These are phyloP conservation scores for Tupaia tana DNA, from an alignment of 2,113 vertebrate species.

Conservation along the genomic window DNA sequence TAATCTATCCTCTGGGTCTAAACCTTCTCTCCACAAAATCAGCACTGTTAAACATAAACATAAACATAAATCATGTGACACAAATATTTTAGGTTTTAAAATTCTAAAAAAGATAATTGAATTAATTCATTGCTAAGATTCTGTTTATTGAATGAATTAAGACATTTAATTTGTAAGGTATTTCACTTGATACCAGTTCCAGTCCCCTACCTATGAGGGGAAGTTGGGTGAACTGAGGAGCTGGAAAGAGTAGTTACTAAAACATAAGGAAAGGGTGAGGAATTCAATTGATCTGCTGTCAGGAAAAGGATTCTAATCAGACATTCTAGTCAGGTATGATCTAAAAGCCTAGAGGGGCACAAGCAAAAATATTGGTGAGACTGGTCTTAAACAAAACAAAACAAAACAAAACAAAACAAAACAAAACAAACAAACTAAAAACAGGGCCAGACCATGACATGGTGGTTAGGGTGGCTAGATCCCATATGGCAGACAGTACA, in stretches of 20 bases:
- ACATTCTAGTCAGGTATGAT: neutral
- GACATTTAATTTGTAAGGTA: neutral
- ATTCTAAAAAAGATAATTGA: neutral
- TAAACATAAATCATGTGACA: neutral
- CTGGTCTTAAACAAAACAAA: neutral
- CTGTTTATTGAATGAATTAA: neutral
- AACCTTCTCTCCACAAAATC: neutral
- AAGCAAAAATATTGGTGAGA: neutral
- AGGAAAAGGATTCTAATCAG: neutral
- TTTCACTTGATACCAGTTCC: neutral
- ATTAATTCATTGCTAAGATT: neutral
- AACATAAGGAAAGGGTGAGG: neutral
- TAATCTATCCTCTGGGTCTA: neutral
- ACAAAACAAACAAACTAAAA: too few relatives aligned
- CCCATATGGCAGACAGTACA: too few relatives aligned
- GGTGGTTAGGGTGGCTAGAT: too few relatives aligned
- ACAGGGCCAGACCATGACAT: too few relatives aligned
- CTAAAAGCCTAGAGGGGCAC: neutral
- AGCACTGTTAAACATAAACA: neutral
- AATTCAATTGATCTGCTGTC: neutral
- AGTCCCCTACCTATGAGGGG: neutral
- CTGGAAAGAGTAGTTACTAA: neutral
- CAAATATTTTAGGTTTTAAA: constrained; percentile 11
- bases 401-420: neutral
- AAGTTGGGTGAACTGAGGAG: neutral